Evolutionary conservation across 2,888 invertebrate genomes (phyloP), one percentile per base, ranked within the genome.

Genomic region (Helleia helle): DNA sequence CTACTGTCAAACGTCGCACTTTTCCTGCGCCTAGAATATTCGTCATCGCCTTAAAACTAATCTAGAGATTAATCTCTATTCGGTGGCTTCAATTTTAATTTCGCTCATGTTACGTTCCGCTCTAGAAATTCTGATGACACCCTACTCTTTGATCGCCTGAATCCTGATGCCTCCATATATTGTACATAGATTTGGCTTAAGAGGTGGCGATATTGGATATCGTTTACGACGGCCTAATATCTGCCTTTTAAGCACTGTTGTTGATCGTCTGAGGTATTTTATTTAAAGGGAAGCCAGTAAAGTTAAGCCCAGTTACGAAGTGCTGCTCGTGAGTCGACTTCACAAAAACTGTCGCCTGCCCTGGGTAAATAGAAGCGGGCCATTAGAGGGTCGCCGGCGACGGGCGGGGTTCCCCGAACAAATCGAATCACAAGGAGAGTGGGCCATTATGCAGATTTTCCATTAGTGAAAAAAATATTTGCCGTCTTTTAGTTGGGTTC

Each of bases 401-500:
- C n/a, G 58, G 58, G 54, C 64, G 70, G 70, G 67, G 65, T 67
- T 65, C 65, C 68, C 59, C 54, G 56, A 63, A 65, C 65, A 72
- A 79, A 81, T 80, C 76, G 72, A 80, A 79, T 79, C 71, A 71
- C 56, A 54, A 52, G 51, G 59, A 63, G 59, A 65, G 62, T 58
- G 61, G 63, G 59, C 76, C 73, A 75, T 80, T 80, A 77, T 80
- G 77, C 65, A 77, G 73, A 80, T 77, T 76, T 80, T 72, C 74
- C 74, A 72, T 79, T 79, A 75, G 62, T 66, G 66, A 71, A 75
- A 76, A 71, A 39, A 31, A 34, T 65, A 56, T 59, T 54, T 55
- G 29, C 22, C 52, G 47, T 48, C 51, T 50, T 51, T 55, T 42
- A 41, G 42, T 47, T 45, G 18, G 17, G 12, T 18, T 17, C 14